These are phyloP conservation scores for Unio delphinus DNA, from an alignment of 2,888 invertebrate species.

Conservation along the genomic window DNA sequence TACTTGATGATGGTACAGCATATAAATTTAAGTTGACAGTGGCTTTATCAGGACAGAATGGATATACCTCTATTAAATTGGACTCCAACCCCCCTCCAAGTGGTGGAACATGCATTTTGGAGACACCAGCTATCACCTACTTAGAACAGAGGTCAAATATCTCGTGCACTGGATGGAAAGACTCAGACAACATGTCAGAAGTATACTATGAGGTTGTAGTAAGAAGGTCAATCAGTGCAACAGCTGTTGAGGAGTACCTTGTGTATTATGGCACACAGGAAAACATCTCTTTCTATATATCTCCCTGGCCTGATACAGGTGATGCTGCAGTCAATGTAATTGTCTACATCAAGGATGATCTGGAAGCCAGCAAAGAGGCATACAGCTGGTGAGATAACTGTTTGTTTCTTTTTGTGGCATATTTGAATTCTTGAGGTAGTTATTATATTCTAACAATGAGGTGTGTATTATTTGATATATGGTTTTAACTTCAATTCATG, in stretches of 20 bases:
- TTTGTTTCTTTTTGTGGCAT: not conserved
- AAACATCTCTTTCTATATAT: constrained; percentile 34
- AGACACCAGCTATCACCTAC: constrained; percentile 11
- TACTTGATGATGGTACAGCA: constrained; percentile 18
- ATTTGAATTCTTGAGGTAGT: no score
- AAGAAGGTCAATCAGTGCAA: constrained; percentile 12
- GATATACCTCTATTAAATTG: constrained; percentile 26
- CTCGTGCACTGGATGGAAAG: constrained; percentile 41
- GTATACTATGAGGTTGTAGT: constrained; percentile 35
- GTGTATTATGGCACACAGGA: constrained; percentile 42
- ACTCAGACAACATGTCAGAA: constrained; percentile 30
- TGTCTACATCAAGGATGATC: constrained; percentile 46
- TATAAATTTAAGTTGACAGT: constrained; percentile 40
- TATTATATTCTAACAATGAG: no score
- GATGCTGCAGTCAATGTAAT: constrained; percentile 25
- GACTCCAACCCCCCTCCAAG: constrained; percentile 32
- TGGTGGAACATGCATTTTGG: constrained; percentile 34
- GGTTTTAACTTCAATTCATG: no score
- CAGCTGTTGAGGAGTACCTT: constrained; percentile 20
- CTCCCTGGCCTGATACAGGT: constrained; percentile 34
- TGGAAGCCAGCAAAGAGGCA: constrained; percentile 28
- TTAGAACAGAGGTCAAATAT: constrained; percentile 30
- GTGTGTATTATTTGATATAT: no score
- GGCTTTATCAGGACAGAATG: constrained; percentile 14
- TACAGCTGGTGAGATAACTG: constrained; percentile 17